phyloP scores from a whole-genome alignment of 1,140 invertebrate genomes.

The Neodiprion fabricii region DNA sequence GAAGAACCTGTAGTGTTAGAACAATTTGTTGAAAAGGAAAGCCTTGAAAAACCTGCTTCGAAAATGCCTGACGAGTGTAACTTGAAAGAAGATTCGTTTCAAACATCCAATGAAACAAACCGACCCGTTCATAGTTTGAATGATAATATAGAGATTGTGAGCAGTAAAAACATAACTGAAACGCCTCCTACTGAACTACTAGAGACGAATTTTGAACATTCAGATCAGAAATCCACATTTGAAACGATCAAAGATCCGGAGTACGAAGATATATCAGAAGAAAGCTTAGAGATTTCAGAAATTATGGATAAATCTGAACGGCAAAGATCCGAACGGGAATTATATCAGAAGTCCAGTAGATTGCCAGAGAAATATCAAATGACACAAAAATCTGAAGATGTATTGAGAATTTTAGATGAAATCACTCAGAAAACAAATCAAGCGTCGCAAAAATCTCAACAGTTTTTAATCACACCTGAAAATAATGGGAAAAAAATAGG shows the following conservation, averaged over 20 bases:
- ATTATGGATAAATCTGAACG: slow-evolving; percentile 51
- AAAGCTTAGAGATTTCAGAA: slow-evolving; percentile 56
- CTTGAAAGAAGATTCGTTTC: background rate
- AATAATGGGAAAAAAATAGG: background rate
- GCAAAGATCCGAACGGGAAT: slow-evolving; percentile 21
- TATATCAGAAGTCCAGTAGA: slow-evolving; percentile 33
- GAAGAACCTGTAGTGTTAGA: background rate
- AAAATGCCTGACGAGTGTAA: background rate
- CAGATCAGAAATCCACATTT: background rate
- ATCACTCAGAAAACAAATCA: slow-evolving; percentile 39
- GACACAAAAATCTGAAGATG: slow-evolving; percentile 44
- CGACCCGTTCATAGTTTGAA: background rate
- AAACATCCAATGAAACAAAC: background rate
- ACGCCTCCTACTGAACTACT: background rate
- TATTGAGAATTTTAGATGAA: slow-evolving; percentile 47
- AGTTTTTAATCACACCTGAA: background rate
- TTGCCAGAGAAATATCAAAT: slow-evolving; percentile 45
- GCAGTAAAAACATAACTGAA: background rate
- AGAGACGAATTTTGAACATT: background rate
- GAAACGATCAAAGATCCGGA: slow-evolving; percentile 44
- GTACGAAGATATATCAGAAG: slow-evolving; percentile 59
- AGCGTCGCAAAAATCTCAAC: background rate
- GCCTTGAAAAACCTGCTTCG: background rate
- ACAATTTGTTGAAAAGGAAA: background rate
- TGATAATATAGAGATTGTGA: background rate